Evolutionary conservation across 2,113 vertebrate species (phyloP).

Genomic region (Corvus cornix): DNA sequence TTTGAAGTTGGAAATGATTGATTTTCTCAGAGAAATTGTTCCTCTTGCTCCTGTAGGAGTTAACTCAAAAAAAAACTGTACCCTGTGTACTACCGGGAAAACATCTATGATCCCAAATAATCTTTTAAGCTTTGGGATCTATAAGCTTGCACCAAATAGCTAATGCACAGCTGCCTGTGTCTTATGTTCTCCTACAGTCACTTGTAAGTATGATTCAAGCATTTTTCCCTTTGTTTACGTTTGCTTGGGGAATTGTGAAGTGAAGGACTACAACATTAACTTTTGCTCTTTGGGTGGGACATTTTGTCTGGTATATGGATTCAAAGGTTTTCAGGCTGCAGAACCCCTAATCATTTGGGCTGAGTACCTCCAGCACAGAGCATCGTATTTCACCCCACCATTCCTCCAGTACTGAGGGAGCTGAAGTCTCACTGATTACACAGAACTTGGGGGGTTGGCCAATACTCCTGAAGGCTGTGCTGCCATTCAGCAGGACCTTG

Average conservation of each 20-base stretch:
- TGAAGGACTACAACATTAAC: not conserved
- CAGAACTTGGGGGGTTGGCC: rapidly evolving
- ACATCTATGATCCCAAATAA: not conserved
- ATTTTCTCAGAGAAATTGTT: slow-evolving; percentile 23
- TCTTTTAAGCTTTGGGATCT: not conserved
- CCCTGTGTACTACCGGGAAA: not conserved
- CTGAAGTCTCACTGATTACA: not conserved
- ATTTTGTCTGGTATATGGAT: not conserved
- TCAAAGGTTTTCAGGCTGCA: not conserved
- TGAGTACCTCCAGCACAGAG: not conserved
- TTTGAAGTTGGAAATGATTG: not conserved
- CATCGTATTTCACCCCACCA: rapidly evolving
- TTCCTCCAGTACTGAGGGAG: not conserved
- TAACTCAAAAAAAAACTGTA: not conserved
- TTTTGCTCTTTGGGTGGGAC: not conserved
- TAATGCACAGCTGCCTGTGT: not conserved
- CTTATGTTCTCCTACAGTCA: not conserved
- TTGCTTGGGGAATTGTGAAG: not conserved
- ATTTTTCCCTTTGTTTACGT: not conserved
- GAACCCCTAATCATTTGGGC: not conserved
- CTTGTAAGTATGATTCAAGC: not conserved
- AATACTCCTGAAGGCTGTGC: not conserved
- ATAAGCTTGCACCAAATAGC: not conserved
- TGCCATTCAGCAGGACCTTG: not conserved
- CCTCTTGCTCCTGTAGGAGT: not conserved